These are phyloP conservation scores for Eptesicus fuscus DNA, from an alignment of 2,113 vertebrate genomes.

Conservation along the genomic window DNA sequence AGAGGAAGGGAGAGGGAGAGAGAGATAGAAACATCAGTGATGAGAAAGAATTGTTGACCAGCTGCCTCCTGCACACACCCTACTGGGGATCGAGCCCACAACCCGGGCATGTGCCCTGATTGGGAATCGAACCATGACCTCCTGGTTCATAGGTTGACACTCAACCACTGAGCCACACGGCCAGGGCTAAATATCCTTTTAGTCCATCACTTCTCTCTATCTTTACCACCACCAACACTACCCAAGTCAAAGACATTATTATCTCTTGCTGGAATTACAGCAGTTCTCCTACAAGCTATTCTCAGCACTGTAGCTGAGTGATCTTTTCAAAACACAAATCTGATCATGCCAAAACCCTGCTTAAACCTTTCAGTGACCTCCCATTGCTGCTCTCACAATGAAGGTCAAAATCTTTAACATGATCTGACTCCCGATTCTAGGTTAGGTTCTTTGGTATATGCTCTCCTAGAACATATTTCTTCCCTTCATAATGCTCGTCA, in stretches of 20 bases:
- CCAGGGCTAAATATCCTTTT: background rate
- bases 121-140: background rate
- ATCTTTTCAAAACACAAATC: constrained; percentile 28
- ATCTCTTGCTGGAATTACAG: background rate
- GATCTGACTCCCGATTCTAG: background rate
- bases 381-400: background rate
- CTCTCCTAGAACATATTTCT: background rate
- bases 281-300: background rate
- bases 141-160: background rate
- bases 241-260: background rate
- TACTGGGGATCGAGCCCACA: too few species aligned
- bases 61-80: too few species aligned
- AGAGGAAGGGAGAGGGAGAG: too few species aligned
- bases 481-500: background rate
- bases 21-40: too few species aligned
- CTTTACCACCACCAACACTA: background rate
- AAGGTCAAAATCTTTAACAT: background rate
- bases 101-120: background rate
- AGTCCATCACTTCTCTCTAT: background rate
- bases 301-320: background rate
- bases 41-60: too few species aligned
- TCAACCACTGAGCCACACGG: background rate
- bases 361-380: background rate
- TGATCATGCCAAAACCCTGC: constrained; percentile 29
- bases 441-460: background rate